phyloP scores from a whole-genome alignment of 2,797 vertebrate genomes.

The Phoxinus dragarum region DNA sequence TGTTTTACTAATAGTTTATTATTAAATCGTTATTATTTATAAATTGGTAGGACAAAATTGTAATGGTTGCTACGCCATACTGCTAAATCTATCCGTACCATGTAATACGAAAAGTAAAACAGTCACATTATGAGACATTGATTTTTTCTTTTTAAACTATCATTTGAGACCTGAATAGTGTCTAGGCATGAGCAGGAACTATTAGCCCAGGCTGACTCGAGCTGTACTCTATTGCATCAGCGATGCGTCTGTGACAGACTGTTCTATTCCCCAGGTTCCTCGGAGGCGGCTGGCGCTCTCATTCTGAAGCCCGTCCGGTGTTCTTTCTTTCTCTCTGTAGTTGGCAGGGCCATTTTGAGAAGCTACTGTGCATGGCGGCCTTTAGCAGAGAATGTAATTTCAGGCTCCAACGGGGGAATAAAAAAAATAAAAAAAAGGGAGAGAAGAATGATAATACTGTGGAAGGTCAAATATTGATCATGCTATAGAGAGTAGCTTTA shows the following conservation, averaged over 20 bases:
- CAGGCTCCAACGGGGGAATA: slow-evolving; percentile 69
- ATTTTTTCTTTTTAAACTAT: slow-evolving; percentile 6
- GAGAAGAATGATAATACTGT: slow-evolving; percentile 54
- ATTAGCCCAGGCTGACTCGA: slow-evolving; percentile 24
- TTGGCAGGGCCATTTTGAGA: slow-evolving; percentile 58
- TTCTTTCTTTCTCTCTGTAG: slow-evolving; percentile 45
- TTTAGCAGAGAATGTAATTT: slow-evolving; percentile 74
- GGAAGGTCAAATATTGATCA: slow-evolving; percentile 71
- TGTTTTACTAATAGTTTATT: neutral
- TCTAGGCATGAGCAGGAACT: slow-evolving; percentile 7
- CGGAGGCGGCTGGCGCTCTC: slow-evolving; percentile 34
- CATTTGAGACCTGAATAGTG: neutral
- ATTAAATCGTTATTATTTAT: neutral
- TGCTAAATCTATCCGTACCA: neutral
- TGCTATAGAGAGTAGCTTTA: slow-evolving; percentile 66
- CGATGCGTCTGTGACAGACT: slow-evolving; percentile 27
- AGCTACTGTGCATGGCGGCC: slow-evolving; percentile 68
- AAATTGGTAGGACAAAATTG: neutral
- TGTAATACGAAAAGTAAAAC: slow-evolving; percentile 19
- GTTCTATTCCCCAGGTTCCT: slow-evolving; percentile 49
- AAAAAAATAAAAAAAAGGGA: slow-evolving; percentile 45
- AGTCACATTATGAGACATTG: neutral
- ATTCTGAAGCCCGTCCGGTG: slow-evolving; percentile 47
- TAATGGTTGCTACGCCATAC: neutral
- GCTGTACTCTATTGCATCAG: slow-evolving; percentile 38